These are phyloP conservation scores for Chondrosia reniformis DNA, from an alignment of 37 sponge, comb jelly and placozoan species.

Conservation along the genomic window DNA sequence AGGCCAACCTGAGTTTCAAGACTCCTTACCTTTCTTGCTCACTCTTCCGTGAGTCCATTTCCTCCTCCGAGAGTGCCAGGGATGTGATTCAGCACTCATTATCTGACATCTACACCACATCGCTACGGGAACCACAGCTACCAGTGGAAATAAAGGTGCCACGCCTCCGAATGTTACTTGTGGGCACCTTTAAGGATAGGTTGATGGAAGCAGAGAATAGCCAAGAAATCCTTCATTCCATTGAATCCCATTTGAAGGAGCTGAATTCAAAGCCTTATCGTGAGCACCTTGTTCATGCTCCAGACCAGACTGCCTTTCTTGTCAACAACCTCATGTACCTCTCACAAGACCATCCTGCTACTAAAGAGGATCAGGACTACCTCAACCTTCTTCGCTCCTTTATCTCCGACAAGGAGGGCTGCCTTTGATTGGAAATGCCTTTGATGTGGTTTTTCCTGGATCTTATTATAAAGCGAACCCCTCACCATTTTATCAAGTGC, in stretches of 20 bases:
- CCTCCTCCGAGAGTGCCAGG: too few species aligned
- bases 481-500: background rate
- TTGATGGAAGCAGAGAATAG: background rate
- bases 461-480: background rate
- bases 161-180: background rate
- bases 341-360: too few species aligned
- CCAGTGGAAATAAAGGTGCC: background rate
- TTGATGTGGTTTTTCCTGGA: background rate
- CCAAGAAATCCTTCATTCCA: background rate
- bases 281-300: background rate
- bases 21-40: too few species aligned
- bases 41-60: too few species aligned
- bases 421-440: background rate
- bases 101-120: too few species aligned
- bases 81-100: too few species aligned
- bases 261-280: background rate
- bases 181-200: background rate
- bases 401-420: too few species aligned
- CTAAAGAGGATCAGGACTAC: too few species aligned
- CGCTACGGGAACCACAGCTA: too few species aligned
- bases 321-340: background rate
- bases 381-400: too few species aligned
- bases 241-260: background rate
- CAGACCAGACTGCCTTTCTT: background rate
- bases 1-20: too few species aligned